Percentiles rank a stretch among this genome's conserved stretches.
phyloP scores from a whole-genome alignment of 2,797 vertebrate species.

The Dromococcyx pavoninus region DNA sequence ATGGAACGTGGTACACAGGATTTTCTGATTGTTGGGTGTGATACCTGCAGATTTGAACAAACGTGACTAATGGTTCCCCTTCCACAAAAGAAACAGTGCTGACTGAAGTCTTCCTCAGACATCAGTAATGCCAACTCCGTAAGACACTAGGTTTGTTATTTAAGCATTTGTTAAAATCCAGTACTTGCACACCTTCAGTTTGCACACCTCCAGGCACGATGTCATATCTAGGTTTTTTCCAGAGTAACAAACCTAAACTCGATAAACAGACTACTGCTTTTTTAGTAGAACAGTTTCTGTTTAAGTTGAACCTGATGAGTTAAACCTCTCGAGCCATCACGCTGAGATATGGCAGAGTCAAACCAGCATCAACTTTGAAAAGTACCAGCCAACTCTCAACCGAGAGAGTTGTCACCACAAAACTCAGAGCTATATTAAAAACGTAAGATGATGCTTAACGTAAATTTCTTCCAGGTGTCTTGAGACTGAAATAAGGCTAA shows the following conservation, averaged over 20 bases:
- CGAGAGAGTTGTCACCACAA: neutral
- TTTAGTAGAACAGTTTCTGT: neutral
- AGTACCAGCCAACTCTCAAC: neutral
- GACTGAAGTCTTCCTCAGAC: neutral
- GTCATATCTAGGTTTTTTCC: neutral
- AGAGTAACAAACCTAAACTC: neutral
- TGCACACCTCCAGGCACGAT: neutral
- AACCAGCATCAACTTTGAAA: slow-evolving; percentile 21
- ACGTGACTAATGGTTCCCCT: neutral
- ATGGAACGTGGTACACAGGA: accelerated
- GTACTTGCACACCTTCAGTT: neutral
- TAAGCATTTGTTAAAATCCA: neutral
- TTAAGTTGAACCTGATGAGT: slow-evolving; percentile 15
- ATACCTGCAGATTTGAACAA: neutral
- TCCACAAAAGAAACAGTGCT: neutral
- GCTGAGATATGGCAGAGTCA: slow-evolving; percentile 1
- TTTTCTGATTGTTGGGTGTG: neutral
- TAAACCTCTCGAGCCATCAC: neutral
- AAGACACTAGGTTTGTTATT: neutral
- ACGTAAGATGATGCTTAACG: slow-evolving; percentile 2
- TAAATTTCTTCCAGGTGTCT: slow-evolving; percentile 4
- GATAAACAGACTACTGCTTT: neutral
- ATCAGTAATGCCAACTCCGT: neutral
- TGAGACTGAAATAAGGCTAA: neutral
- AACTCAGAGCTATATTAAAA: slow-evolving; percentile 7